phyloP scores from a whole-genome alignment of 2,888 invertebrate species.

The Metacarcinus magister region DNA sequence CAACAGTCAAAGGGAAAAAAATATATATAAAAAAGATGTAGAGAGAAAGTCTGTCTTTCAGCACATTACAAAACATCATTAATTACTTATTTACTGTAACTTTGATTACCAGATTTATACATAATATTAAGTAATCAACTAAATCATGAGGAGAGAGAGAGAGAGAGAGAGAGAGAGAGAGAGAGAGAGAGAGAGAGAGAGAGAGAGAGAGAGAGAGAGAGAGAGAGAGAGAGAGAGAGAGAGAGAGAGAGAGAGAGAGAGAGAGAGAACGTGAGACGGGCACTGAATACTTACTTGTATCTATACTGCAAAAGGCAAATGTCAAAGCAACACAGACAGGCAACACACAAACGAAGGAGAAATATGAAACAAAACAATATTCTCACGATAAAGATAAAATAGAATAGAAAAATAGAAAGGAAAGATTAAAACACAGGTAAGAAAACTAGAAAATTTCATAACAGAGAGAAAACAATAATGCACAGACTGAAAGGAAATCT shows the following conservation, averaged over 20 bases:
- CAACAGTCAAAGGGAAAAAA: neutral
- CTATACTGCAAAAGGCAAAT: too few relatives aligned
- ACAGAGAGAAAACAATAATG: neutral
- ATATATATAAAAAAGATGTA: too few relatives aligned
- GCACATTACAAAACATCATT: too few relatives aligned
- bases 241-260: slow-evolving; percentile 61
- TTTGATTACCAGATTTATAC: too few relatives aligned
- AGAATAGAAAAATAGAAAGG: too few relatives aligned
- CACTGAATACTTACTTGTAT: neutral
- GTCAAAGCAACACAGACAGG: too few relatives aligned
- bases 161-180: too few relatives aligned
- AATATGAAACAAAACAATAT: neutral
- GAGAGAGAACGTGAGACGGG: neutral
- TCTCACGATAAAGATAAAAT: neutral
- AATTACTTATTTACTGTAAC: too few relatives aligned
- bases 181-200: neutral
- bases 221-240: slow-evolving; percentile 63
- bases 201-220: slow-evolving; percentile 43
- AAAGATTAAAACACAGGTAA: neutral
- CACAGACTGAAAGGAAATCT: neutral
- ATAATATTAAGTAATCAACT: too few relatives aligned
- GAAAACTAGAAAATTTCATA: neutral
- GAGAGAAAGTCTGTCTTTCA: too few relatives aligned
- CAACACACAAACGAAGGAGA: slow-evolving; percentile 7
- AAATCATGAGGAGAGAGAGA: too few relatives aligned